Base-by-base conservation (phyloP, 2,797 vertebrate species). In the Pseudochirops corinnae region DNA sequence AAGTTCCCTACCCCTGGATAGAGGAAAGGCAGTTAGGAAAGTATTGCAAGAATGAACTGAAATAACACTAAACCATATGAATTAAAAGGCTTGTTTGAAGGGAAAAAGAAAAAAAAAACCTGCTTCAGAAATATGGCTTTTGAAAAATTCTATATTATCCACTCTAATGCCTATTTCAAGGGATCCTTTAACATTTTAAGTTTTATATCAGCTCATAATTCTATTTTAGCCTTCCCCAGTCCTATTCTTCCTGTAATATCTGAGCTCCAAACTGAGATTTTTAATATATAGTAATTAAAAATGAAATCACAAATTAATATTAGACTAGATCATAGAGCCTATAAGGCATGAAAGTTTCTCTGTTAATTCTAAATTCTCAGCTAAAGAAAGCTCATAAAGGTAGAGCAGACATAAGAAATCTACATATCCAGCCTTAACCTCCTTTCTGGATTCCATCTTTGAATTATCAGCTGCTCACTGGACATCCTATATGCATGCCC, bases 111-210 rank as follows among this genome's bases (percentile, higher is more conserved):
- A 21, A 31, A 33, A 87, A 98, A 98, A 97, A n/a, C 95, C 94
- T 98, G 95, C 98, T 98, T 98, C 98, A 98, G 96, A 98, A 98
- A 99, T 97, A 97, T 31, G 95, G 94, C 97, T 98, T 98, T 98
- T 99, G 98, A 98, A 98, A 97, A 99, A 98, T 98, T 98, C 98
- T 99, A 98, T 98, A 98, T 98, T 98, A 98, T 97, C 94, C 97
- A 96, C 97, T 98, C 96, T 98, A 98, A 98, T 98, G 97, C 97
- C 98, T 98, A 98, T 98, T 98, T 98, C 98, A 98, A 98, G 98
- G 97, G 97, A 98, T 96, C 90, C 97, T 98, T 98, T 98, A 98
- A 98, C 98, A 98, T 93, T 97, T n/a, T 98, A 97, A 98, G 96
- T 98, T 98, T 99, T 98, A 98, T 92, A 98, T 97, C 94, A 96